Evolutionary conservation across 2,113 vertebrate species (phyloP), one percentile per base, ranked within the genome.

Genomic region (Condylura cristata): DNA sequence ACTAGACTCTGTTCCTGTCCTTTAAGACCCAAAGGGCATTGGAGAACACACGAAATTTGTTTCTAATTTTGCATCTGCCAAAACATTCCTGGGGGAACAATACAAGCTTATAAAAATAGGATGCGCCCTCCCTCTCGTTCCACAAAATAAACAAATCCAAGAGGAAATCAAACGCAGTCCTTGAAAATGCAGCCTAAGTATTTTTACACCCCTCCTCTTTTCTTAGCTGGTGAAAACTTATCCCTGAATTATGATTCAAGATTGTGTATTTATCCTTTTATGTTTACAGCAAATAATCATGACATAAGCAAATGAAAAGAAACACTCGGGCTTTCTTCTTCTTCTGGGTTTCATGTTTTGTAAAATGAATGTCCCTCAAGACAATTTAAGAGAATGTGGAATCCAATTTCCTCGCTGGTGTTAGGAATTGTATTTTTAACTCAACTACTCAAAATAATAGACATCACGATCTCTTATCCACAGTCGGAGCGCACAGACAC

Each of bases 41-140:
- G 91, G 97, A 98, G 98, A 98, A 98, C 98, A 99, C 98, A 98
- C 97, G 96, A 98, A 99, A 99, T 99, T 99, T 99, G 99, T 99
- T 98, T 99, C 99, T 99, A 99, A 99, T 99, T 99, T 99, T 98
- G 98, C 97, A 96, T 98, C 98, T 98, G 98, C 99, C 98, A 97
- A 97, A 97, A 97, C 96, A 98, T 98, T 98, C 97, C 97, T 96
- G 96, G 97, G 98, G 97, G 98, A 98, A 98, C 98, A 98, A 98
- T 97, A 97, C 98, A 98, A 22, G 79, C 96, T 97, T 98, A 98
- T 97, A 96, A 97, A 98, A 98, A 95, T 97, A 97, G 96, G 98
- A 98, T 97, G 98, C 98, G 96, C 98, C 91, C 79, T 96, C 92
- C 97, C n/a, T 0, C 97, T 96, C 96, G 89, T 92, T 97, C 99